These are phyloP conservation scores for Cybosia mesomella DNA, from an alignment of 2,888 invertebrate species.

Conservation along the genomic window DNA sequence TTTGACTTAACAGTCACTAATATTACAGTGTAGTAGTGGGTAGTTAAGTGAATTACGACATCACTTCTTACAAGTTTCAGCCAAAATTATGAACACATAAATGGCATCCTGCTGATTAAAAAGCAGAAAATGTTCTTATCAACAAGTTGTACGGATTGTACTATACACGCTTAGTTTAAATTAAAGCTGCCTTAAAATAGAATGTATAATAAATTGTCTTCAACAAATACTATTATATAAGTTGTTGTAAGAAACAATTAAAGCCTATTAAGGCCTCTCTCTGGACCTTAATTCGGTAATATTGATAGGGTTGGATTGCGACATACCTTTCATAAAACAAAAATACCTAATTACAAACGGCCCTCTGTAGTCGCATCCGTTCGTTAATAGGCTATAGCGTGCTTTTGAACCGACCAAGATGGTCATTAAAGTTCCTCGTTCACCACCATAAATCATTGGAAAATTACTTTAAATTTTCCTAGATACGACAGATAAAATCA, in stretches of 20 bases:
- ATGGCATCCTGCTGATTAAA: neutral
- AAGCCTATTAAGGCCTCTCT: neutral
- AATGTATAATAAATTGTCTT: neutral
- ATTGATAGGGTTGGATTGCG: too few relatives aligned
- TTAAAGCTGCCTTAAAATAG: slow-evolving; percentile 1
- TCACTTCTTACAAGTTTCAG: neutral
- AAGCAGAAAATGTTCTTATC: neutral
- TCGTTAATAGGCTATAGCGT: too few relatives aligned
- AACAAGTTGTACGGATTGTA: neutral
- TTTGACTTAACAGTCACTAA: too few relatives aligned
- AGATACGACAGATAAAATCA: too few relatives aligned
- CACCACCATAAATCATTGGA: too few relatives aligned
- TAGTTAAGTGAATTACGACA: neutral
- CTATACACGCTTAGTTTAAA: neutral
- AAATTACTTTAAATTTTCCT: too few relatives aligned
- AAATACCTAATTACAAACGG: too few relatives aligned
- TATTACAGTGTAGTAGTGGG: too few relatives aligned
- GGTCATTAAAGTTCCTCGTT: too few relatives aligned
- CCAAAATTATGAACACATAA: neutral
- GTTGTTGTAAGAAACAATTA: neutral
- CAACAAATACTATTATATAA: neutral
- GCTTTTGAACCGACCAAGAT: too few relatives aligned
- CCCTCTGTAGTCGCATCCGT: too few relatives aligned
- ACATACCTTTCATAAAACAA: too few relatives aligned
- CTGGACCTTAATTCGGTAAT: neutral